Base-by-base conservation (phyloP, 2,113 vertebrate genomes). In the Nettapus auritus region DNA sequence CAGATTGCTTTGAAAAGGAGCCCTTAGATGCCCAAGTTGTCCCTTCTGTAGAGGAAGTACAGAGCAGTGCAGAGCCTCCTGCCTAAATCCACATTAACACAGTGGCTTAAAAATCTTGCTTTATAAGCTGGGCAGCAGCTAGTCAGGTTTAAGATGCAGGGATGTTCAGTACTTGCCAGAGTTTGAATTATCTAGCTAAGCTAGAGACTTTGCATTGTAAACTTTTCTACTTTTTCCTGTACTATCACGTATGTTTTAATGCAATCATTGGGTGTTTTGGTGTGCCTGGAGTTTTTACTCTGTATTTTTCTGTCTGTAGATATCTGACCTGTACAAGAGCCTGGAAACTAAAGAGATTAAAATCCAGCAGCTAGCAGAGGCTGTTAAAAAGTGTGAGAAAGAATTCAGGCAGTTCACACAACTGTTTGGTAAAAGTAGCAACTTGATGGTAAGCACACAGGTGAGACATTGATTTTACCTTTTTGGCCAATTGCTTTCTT, bases 301-400 rank as follows among this genome's bases (percentile, higher is more conserved):
- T 69, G 16, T 13, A 44, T 62, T 95, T 93, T 89, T 40, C 71
- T 28, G 87, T 93, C 62, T 57, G 16, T 97, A 99, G 99, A 98
- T 99, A 94, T 97, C 98, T 63, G 98, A 98, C 57, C 95, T 99
- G 29, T 94, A 98, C 95, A 97, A 98, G 86, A 98, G 97, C 91
- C 94, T 99, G 74, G 97, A 98, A 85, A 91, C 96, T 78, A 98
- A 98, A 92, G 98, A 99, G 91, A 97, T 96, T 82, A 98, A 98
- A 97, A 98, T 99, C 80, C 98, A 98, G 89, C 98, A 99, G 86
- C 96, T 98, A 36, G 96, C 97, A 68, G 98, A 98, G 79, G 97
- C 98, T 14, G 96, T 99, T 82, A 97, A 97, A 91, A 98, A 97
- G 88, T 98, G 98, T 38, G 98, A 99, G 86, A 98, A 97, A 79